A percentile compares a stretch with the other conserved stretches of the same genome.
These are phyloP conservation scores for Empis stercorea DNA, from an alignment of 2,888 invertebrate species.

Conservation along the genomic window DNA sequence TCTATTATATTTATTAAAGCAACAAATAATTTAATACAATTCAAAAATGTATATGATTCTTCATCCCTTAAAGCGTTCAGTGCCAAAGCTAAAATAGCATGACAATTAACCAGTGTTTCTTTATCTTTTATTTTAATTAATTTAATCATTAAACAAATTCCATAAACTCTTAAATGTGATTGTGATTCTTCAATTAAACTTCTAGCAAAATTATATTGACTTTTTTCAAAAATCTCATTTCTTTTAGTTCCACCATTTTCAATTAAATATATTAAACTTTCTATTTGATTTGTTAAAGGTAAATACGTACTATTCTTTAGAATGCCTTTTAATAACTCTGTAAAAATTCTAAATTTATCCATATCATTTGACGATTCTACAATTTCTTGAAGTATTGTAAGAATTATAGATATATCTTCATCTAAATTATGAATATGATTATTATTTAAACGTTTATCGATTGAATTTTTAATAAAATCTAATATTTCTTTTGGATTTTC, in stretches of 20 bases:
- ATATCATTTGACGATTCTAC: slow-evolving; percentile 17
- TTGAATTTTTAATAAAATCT: slow-evolving; percentile 19
- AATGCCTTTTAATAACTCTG: slow-evolving; percentile 14
- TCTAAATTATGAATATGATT: slow-evolving; percentile 16
- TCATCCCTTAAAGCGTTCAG: slow-evolving; percentile 25
- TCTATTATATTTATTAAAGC: slow-evolving; percentile 27
- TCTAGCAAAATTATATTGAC: slow-evolving; percentile 19
- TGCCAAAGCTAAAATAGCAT: slow-evolving; percentile 28
- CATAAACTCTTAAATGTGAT: slow-evolving; percentile 30
- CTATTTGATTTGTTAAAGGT: slow-evolving; percentile 18
- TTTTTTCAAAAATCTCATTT: slow-evolving; percentile 5
- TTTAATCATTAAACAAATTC: slow-evolving; percentile 27
- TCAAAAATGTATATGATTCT: slow-evolving; percentile 34
- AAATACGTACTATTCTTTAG: slow-evolving; percentile 13
- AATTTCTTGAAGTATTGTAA: slow-evolving; percentile 24
- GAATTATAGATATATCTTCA: slow-evolving; percentile 9
- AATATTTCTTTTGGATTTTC: slow-evolving; percentile 25
- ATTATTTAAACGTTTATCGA: slow-evolving; percentile 17
- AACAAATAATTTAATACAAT: slow-evolving; percentile 30
- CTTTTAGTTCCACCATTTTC: slow-evolving; percentile 13
- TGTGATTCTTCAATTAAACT: slow-evolving; percentile 24
- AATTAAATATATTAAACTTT: slow-evolving; percentile 16
- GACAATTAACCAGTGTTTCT: slow-evolving; percentile 22
- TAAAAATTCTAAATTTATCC: slow-evolving; percentile 13
- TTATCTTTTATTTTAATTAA: slow-evolving; percentile 23